Percentiles rank a stretch among this genome's conserved stretches.
Evolutionary conservation across 2,797 vertebrate genomes (phyloP).

Genomic region (Rachycentron canadum): DNA sequence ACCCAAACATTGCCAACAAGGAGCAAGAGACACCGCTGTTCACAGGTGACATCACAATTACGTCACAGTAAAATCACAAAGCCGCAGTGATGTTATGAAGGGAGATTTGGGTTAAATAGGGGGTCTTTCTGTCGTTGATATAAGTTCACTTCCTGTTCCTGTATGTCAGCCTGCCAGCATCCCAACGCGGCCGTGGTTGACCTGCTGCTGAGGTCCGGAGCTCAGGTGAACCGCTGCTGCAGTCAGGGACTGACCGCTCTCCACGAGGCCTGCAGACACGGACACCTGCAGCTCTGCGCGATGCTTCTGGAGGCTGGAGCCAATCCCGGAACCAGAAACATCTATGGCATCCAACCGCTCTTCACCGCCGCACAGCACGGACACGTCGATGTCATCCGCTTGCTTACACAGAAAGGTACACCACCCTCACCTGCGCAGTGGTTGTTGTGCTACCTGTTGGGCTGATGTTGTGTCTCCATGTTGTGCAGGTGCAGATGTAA

Average conservation of each 20-base stretch:
- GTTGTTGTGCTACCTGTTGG: constrained; percentile 16
- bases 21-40: constrained; percentile 87
- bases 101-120: not conserved
- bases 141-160: not conserved
- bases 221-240: constrained; percentile 87
- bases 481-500: constrained; percentile 88
- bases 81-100: not conserved
- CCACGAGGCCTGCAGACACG: constrained; percentile 88
- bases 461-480: constrained; percentile 60
- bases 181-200: constrained; percentile 82
- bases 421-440: not conserved
- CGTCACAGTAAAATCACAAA: constrained; percentile 4
- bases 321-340: constrained; percentile 84
- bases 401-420: constrained; percentile 87
- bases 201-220: constrained; percentile 85
- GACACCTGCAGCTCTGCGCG: constrained; percentile 86
- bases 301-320: constrained; percentile 87
- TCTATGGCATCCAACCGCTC: constrained; percentile 88
- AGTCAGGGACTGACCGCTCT: constrained; percentile 88
- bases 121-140: too few relatives aligned
- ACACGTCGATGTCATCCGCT: constrained; percentile 82
- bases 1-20: constrained; percentile 88
- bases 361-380: constrained; percentile 91
- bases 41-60: constrained; percentile 85
- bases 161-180: constrained; percentile 87